phyloP scores from a whole-genome alignment of 2,113 vertebrate species.

The Edolisoma coerulescens region DNA sequence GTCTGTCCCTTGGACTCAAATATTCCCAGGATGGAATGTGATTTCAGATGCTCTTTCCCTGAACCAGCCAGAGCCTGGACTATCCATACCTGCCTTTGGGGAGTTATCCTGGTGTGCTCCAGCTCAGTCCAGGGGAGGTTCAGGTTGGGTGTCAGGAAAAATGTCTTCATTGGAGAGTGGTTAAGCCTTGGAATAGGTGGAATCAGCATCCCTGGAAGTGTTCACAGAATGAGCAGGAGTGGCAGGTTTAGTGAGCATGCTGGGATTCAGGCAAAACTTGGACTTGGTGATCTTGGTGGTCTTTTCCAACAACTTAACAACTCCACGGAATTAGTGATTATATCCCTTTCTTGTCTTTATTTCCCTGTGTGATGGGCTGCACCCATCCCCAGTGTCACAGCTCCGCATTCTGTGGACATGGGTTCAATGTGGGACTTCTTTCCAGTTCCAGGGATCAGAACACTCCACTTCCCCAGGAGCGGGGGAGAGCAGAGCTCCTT shows the following conservation, averaged over 20 bases:
- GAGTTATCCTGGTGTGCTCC: background rate
- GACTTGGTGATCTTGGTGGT: too few species aligned
- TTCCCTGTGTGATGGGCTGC: background rate
- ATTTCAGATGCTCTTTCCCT: background rate
- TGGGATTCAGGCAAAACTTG: background rate
- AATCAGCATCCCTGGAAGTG: background rate
- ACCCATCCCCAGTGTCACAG: background rate
- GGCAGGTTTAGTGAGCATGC: background rate
- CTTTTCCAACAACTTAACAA: background rate
- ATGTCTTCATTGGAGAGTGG: too few species aligned
- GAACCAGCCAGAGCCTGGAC: background rate
- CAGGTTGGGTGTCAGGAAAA: background rate
- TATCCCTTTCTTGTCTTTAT: background rate
- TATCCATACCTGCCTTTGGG: background rate
- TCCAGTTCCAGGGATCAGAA: background rate
- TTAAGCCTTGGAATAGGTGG: background rate
- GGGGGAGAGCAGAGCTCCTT: background rate
- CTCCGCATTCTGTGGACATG: background rate
- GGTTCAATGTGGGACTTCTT: background rate
- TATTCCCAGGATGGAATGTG: background rate
- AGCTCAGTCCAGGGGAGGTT: background rate
- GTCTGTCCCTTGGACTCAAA: background rate
- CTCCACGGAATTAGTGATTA: background rate
- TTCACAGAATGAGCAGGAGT: background rate
- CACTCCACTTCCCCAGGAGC: background rate